Evolutionary conservation across 2,797 vertebrate species (phyloP).

Genomic region (Mus caroli): DNA sequence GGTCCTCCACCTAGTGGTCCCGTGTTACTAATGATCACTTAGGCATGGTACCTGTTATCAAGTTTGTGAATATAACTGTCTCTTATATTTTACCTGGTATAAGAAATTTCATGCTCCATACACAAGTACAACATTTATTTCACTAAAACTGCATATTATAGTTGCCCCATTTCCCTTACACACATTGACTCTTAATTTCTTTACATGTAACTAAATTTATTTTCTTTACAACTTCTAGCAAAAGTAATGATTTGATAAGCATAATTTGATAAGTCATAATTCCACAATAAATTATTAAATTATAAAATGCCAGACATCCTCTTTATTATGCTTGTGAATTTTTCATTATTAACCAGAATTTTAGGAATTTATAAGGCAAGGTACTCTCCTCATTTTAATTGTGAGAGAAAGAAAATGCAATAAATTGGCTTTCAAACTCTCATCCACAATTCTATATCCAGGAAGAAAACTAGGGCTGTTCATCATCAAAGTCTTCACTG

Average conservation of each 20-base stretch:
- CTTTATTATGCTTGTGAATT: background rate
- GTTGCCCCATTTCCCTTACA: background rate
- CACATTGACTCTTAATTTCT: background rate
- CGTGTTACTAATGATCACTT: background rate
- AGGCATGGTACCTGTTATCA: background rate
- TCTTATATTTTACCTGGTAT: background rate
- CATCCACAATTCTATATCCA: background rate
- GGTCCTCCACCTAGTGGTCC: too few species aligned
- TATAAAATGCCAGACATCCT: background rate
- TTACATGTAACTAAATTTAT: background rate
- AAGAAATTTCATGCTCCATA: background rate
- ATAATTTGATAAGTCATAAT: too few species aligned
- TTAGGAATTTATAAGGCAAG: background rate
- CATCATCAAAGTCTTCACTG: background rate
- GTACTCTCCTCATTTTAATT: background rate
- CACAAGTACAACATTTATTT: background rate
- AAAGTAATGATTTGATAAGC: background rate
- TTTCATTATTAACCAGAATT: background rate
- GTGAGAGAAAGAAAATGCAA: background rate
- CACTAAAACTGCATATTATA: background rate
- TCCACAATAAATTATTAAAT: background rate
- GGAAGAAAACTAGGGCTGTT: background rate
- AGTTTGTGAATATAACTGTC: background rate
- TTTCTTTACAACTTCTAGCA: background rate
- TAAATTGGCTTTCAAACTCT: background rate